Base-by-base conservation (phyloP, 2,888 invertebrate genomes). In the Mylabris sibirica region DNA sequence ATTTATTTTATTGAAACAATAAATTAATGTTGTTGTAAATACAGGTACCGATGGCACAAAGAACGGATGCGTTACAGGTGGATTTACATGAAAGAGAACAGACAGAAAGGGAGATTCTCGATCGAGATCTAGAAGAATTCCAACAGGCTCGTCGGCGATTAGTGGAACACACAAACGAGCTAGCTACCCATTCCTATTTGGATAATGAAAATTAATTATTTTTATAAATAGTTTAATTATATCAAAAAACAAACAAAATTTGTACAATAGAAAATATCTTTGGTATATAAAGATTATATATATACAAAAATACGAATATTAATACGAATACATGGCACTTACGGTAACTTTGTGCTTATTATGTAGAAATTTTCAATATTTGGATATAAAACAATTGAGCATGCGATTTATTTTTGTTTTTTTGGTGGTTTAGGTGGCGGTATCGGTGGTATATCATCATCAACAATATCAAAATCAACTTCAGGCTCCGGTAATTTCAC, bases 401-500 rank as follows among this genome's bases (percentile, higher is more conserved):
- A 61, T 49, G n/a, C 53, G 20, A 35, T 67, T 67, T 69, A 63
- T 69, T 71, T 70, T 82, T 82, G 66, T 78, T 83, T 79, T n/a
- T 84, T 85, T 14, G 85, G 84, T 11, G 87, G 87, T 80, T 87
- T 87, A 0, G 88, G 87, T 0, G 87, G 88, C 3, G 88, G 87
- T 30, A 84, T 84, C 0, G 87, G 87, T 1, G 87, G 87, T 71
- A 84, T 82, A 38, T 79, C 81, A 26, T 79, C 61, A 17, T 64
- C 60, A 20, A 64, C 70, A 17, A 69, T 20, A 59, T 74, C 72
- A 35, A 69, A 61, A 57, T 78, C 77, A 9, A 74, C 73, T 63
- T 82, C 82, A 11, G 81, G 80, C 1, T 81, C 79, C n/a, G 82
- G 79, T 64, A 64, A 71, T 68, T 75, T 73, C 38, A 73, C 17